Evolutionary conservation across 2,888 invertebrate species (phyloP).

Genomic region (Flexamia atlantica): DNA sequence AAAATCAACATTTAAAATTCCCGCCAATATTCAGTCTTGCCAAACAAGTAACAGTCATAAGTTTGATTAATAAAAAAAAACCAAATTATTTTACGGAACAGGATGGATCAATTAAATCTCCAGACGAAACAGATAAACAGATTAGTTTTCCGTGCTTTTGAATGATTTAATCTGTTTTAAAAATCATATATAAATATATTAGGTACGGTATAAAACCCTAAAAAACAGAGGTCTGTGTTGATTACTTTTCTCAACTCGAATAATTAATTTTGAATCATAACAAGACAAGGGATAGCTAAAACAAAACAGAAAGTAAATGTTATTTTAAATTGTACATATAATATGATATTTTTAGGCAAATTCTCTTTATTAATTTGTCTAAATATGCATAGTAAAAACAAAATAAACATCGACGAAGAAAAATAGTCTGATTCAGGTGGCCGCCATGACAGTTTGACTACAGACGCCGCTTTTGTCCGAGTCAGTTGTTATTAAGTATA

Average conservation of each 20-base stretch:
- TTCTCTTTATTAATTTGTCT: background rate
- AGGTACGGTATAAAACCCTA: too few species aligned
- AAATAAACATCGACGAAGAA: conserved; percentile 39
- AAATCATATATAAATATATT: too few species aligned
- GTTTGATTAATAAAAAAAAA: too few species aligned
- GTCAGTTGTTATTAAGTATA: conserved; percentile 37
- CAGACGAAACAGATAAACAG: too few species aligned
- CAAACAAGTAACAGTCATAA: background rate
- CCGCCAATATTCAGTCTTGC: background rate
- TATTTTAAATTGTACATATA: background rate
- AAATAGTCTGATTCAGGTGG: conserved; percentile 28
- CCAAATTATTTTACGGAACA: too few species aligned
- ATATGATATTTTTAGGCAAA: background rate
- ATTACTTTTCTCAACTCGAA: too few species aligned
- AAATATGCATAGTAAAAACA: conserved; percentile 31
- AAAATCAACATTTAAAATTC: conserved; percentile 2
- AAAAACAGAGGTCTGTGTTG: too few species aligned
- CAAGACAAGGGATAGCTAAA: too few species aligned
- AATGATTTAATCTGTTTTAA: too few species aligned
- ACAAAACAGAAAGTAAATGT: background rate
- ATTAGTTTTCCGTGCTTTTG: too few species aligned
- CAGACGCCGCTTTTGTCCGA: conserved; percentile 38
- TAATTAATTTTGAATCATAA: too few species aligned
- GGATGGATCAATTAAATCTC: too few species aligned
- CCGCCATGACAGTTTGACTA: conserved; percentile 43